Evolutionary conservation across 2,113 vertebrate species (phyloP), one percentile per base, ranked within the genome.

Genomic region (Myrmecophaga tridactyla): DNA sequence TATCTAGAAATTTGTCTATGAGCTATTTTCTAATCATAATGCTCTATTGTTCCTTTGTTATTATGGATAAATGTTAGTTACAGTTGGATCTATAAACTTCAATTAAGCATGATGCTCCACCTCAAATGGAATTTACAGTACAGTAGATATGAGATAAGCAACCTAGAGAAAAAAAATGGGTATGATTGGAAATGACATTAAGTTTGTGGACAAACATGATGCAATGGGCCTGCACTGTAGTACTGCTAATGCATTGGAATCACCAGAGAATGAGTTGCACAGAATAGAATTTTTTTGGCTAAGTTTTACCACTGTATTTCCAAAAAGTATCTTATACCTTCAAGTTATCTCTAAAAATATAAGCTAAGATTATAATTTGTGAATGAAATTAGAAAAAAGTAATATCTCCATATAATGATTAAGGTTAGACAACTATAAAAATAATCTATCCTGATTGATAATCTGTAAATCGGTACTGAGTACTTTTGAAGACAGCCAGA

Each of bases 361-460:
- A 82, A 81, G 46, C 11, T 62, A 46, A 90, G 27, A 76, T 62
- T 89, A 62, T 73, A 85, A 85, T 72, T 90, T 83, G 63, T 91
- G 34, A 70, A 73, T 81, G 21, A 89, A 89, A 87, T 84, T 84
- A 85, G 73, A 11, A 18, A 48, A 8, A 51, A 92, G 80, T n/a
- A n/a, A 36, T 3, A 1, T 11, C 4, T 43, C 11, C 34, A 3
- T 53, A 8, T 51, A 83, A 53, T 65, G 7, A 77, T 31, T 56
- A 41, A 88, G 6, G 3, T 85, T 78, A 73, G 7, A 76, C 13
- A 86, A 78, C 9, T 85, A 51, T 51, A 46, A 73, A 88, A 84
- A 29, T 94, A 34, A 90, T 31, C 17, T 88, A 20, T 51, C 12
- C 21, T 93, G 65, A 67, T 27, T 75, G 53, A 70, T 18, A 53